Evolutionary conservation across 2,797 vertebrate genomes (phyloP), one percentile per base, ranked within the genome.

Genomic region (Linurgus olivaceus): DNA sequence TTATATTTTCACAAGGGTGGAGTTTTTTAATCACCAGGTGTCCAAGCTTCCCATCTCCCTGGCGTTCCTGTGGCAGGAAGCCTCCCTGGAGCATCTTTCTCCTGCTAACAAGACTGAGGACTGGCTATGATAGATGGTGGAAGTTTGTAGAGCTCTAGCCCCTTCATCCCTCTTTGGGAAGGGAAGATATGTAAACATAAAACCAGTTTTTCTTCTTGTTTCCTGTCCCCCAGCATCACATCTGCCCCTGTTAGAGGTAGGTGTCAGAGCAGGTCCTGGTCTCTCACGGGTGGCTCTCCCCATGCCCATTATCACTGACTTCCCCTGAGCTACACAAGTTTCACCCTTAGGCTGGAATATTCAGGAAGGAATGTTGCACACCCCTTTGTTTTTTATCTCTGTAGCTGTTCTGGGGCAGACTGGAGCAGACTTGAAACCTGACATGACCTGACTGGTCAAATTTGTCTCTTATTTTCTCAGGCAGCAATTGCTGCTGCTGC

Each of bases 341-440:
- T 66, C 73, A 45, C 48, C 75, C 33, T 86, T 92, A 55, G 75
- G 71, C 71, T 82, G 59, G 67, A 74, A 38, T 85, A 75, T 93
- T 79, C 68, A n/a, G 61, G 85, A 84, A 73, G 54, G 31, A 63
- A 66, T 57, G n/a, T 82, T 86, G 42, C 77, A 79, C 62, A 33
- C 59, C 91, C 65, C 51, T 85, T 95, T 72, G 57, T 12, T 86
- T 93, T 91, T 71, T 87, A 28, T 68, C 35, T 57, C 71, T 17
- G 0, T 58, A 76, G 63, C 68, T 95, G 50, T 67, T 96, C 63
- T 20, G n/a, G 90, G 86, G 51, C 67, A 65, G 24, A 40, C 58
- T 81, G 73, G 57, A 91, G n/a, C 44, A 82, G 78, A 68, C 20
- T 82, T 81, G 88, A 90, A 85, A 82, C 66, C 76, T 88, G 82